Evolutionary conservation across 2,113 vertebrate genomes (phyloP).

Genomic region (Puffinus mauretanicus): DNA sequence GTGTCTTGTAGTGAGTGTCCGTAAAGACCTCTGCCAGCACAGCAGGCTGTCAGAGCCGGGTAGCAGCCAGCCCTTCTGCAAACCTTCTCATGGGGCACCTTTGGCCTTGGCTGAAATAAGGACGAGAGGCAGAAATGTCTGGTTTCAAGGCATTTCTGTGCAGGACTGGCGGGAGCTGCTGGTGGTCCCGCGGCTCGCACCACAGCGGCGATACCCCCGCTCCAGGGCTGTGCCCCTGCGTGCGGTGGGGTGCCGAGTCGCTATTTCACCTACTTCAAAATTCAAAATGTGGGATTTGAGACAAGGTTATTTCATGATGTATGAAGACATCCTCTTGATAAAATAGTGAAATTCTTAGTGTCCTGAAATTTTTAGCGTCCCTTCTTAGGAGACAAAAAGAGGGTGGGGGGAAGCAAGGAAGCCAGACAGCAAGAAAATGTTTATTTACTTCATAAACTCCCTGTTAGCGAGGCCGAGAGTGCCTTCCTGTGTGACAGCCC

Average conservation of each 20-base stretch:
- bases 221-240: rapidly evolving
- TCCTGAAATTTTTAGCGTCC: not conserved
- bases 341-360: not conserved
- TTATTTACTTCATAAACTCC: constrained; percentile 10
- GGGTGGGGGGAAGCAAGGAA: not conserved
- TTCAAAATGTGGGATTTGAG: not conserved
- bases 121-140: not conserved
- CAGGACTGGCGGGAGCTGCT: not conserved
- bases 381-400: not conserved
- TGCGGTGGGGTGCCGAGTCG: rapidly evolving
- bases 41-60: not conserved
- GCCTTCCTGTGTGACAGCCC: not conserved
- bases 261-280: not conserved
- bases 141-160: not conserved
- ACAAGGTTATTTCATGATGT: rapidly evolving
- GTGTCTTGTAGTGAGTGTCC: not conserved
- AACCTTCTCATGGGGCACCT: not conserved
- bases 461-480: not conserved
- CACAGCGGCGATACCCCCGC: rapidly evolving
- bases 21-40: not conserved
- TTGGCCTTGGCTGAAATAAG: not conserved
- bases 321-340: not conserved
- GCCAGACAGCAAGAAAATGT: not conserved
- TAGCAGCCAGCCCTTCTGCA: not conserved
- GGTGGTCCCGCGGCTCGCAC: not conserved